phyloP scores from a whole-genome alignment of 2,888 invertebrate species.

The Physocephala rufipes region DNA sequence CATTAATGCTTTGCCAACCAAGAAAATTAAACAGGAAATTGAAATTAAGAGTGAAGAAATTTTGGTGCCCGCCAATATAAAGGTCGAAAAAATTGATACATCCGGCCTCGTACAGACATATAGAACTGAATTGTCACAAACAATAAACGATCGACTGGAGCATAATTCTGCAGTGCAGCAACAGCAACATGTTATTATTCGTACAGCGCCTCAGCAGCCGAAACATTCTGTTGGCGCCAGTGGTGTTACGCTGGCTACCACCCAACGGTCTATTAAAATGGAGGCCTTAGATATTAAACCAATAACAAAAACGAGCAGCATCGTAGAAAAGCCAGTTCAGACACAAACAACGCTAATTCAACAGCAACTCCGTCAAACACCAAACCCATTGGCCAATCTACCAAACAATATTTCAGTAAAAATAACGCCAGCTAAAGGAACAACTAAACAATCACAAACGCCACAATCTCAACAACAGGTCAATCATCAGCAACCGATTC shows the following conservation, averaged over 20 bases:
- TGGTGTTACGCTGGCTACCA: constrained; percentile 40
- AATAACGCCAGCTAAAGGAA: constrained; percentile 60
- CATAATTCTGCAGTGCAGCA: constrained; percentile 50
- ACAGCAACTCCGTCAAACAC: constrained; percentile 54
- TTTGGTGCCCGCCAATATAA: constrained; percentile 59
- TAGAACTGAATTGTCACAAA: constrained; percentile 37
- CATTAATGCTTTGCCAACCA: constrained; percentile 11
- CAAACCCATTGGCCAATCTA: constrained; percentile 59
- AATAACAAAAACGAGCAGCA: constrained; percentile 45
- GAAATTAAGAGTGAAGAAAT: constrained; percentile 63
- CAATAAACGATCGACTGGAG: constrained; percentile 38
- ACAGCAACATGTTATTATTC: constrained; percentile 52
- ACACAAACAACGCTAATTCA: constrained; percentile 48
- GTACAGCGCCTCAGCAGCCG: constrained; percentile 48
- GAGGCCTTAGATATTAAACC: constrained; percentile 62
- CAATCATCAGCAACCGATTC: constrained; percentile 57
- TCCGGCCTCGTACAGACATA: constrained; percentile 39
- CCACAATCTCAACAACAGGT: constrained; percentile 47
- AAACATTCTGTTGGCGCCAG: constrained; percentile 47
- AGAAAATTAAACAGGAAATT: constrained; percentile 59
- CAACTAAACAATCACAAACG: constrained; percentile 44
- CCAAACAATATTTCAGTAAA: constrained; percentile 64
- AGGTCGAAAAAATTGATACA: constrained; percentile 58
- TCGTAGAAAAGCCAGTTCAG: constrained; percentile 44
- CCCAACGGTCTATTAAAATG: constrained; percentile 55